Percentiles rank a stretch among this genome's conserved stretches.
These are phyloP conservation scores for Leptinotarsa rubiginosa DNA, from an alignment of 2,888 invertebrate genomes.

Conservation along the genomic window DNA sequence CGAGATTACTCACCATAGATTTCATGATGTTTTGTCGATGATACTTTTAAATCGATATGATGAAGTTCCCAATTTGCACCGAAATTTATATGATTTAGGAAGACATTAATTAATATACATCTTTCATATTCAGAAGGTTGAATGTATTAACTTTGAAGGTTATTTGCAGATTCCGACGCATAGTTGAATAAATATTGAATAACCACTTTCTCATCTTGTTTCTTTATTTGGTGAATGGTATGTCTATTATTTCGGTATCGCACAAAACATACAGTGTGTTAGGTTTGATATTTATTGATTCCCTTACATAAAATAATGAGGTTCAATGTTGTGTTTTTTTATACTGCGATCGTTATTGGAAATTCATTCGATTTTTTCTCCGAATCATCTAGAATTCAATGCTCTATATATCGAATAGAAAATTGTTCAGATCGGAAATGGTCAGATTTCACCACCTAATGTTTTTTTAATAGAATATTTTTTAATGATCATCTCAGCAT, in stretches of 20 bases:
- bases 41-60: background rate
- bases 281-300: too few relatives aligned
- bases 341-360: too few relatives aligned
- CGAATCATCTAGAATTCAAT: too few relatives aligned
- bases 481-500: too few relatives aligned
- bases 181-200: background rate
- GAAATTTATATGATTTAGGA: constrained; percentile 2
- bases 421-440: too few relatives aligned
- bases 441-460: too few relatives aligned
- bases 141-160: background rate
- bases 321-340: too few relatives aligned
- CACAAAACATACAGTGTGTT: background rate
- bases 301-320: too few relatives aligned
- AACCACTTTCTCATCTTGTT: background rate
- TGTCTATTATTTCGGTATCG: background rate
- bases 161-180: background rate
- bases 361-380: too few relatives aligned
- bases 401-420: too few relatives aligned
- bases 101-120: constrained; percentile 6
- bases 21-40: constrained; percentile 16
- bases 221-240: background rate
- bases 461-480: too few relatives aligned
- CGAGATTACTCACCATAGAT: constrained; percentile 11
- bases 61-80: constrained; percentile 2
- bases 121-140: background rate